These are phyloP conservation scores for Cyanoramphus novaezelandiae DNA, from an alignment of 2,113 vertebrate genomes.

Conservation along the genomic window DNA sequence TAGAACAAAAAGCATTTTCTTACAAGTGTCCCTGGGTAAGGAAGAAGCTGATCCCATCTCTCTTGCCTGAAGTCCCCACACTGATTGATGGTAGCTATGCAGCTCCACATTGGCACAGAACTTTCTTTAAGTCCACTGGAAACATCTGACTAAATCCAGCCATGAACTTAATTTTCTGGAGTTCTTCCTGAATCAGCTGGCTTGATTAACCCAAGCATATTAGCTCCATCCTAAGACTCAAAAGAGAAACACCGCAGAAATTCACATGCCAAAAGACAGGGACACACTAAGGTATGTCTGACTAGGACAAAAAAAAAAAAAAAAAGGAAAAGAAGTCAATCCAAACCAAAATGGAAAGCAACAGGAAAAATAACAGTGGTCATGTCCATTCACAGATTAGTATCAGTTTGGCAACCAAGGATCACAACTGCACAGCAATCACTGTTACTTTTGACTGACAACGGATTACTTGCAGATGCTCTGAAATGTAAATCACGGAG, in stretches of 20 bases:
- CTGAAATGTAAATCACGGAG: background rate
- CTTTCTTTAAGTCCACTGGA: background rate
- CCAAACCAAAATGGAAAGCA: background rate
- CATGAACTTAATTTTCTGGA: background rate
- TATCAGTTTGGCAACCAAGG: slow-evolving; percentile 25
- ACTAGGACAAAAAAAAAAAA: background rate
- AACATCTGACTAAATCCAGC: background rate
- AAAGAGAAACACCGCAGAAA: background rate
- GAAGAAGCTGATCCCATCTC: background rate
- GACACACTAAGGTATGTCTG: background rate
- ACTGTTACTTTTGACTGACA: slow-evolving; percentile 26
- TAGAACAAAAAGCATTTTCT: background rate
- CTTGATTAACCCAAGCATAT: background rate
- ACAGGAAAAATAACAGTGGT: background rate
- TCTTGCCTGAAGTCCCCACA: background rate
- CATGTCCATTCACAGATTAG: slow-evolving; percentile 21
- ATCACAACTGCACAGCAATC: slow-evolving; percentile 58
- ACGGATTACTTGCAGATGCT: slow-evolving; percentile 44
- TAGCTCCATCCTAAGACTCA: background rate
- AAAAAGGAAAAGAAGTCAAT: background rate
- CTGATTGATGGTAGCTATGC: background rate
- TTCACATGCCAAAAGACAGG: background rate
- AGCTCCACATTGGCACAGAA: background rate
- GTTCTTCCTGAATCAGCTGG: background rate
- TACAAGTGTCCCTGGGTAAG: background rate